Conservation (phyloP, 2,888 invertebrate species). For the Polydrusus tereticollis region DNA sequence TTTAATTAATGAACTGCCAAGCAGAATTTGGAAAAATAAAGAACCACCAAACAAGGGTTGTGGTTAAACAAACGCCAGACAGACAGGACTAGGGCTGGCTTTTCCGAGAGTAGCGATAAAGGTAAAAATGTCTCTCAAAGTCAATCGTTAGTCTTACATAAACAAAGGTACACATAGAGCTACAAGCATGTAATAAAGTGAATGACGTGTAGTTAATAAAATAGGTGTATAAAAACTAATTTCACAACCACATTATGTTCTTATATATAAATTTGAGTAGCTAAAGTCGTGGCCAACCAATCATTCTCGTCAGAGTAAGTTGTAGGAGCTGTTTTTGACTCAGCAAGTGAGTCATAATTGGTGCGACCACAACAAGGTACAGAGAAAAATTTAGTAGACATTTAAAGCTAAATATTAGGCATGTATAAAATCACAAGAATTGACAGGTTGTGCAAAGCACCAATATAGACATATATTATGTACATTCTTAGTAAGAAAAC, state of each 20-base stretch:
- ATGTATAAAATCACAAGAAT: slow-evolving; percentile 14
- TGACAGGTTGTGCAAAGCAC: slow-evolving; percentile 11
- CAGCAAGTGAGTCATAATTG: not conserved
- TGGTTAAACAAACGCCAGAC: too few relatives aligned
- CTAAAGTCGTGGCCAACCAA: not conserved
- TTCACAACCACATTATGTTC: slow-evolving; percentile 5
- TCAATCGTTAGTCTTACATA: too few relatives aligned
- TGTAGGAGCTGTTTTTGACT: not conserved
- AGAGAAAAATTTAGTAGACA: not conserved
- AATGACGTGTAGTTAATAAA: not conserved
- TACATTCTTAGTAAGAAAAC: not conserved
- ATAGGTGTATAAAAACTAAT: slow-evolving; percentile 10
- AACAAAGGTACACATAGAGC: too few relatives aligned
- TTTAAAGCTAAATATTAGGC: slow-evolving; percentile 13
- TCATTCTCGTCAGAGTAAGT: too few relatives aligned
- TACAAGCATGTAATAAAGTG: not conserved
- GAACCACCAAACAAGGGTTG: too few relatives aligned
- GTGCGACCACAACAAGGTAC: not conserved
- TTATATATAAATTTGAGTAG: not conserved
- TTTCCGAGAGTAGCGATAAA: too few relatives aligned
- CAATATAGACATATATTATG: not conserved
- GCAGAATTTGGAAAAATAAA: too few relatives aligned
- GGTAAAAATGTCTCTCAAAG: too few relatives aligned
- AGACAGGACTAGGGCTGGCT: too few relatives aligned
- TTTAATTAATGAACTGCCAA: too few relatives aligned